Conservation (phyloP, 2,113 vertebrate genomes). For the Silurus asotus region DNA sequence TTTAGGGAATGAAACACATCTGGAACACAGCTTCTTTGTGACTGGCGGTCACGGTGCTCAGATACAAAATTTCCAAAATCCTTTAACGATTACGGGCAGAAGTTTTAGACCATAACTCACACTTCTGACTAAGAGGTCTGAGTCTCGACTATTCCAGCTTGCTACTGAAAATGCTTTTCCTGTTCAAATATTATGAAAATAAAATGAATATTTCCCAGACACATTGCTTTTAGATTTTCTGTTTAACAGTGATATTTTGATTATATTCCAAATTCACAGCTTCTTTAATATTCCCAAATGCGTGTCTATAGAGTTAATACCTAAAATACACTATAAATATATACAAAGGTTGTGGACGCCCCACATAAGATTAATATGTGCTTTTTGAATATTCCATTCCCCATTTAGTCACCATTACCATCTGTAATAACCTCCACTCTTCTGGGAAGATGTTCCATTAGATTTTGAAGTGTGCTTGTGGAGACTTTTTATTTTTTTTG, state of each 20-base stretch:
- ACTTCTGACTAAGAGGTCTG: conserved; percentile 7
- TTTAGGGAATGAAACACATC: conserved; percentile 30
- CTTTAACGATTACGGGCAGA: background rate
- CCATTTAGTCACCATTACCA: too few relatives aligned
- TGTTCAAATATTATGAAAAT: background rate
- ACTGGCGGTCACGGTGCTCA: conserved; percentile 7
- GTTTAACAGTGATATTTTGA: background rate
- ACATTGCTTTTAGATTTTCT: background rate
- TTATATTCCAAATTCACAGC: background rate
- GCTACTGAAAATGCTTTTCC: conserved; percentile 12
- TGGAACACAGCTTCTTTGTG: conserved; percentile 44
- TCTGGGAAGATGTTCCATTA: too few relatives aligned
- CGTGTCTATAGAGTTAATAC: background rate
- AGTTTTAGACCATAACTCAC: conserved; percentile 19
- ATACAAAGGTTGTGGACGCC: too few relatives aligned
- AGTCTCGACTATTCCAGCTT: background rate
- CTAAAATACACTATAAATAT: background rate
- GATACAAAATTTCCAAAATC: conserved; percentile 12
- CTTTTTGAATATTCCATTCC: too few relatives aligned
- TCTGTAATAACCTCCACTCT: too few relatives aligned
- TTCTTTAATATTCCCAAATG: background rate
- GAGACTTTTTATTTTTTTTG: too few relatives aligned
- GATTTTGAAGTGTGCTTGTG: too few relatives aligned
- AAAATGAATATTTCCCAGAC: background rate
- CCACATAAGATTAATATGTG: too few relatives aligned